These are phyloP conservation scores for Drosophila cognata DNA, from an alignment of 2,888 invertebrate species.

Conservation along the genomic window DNA sequence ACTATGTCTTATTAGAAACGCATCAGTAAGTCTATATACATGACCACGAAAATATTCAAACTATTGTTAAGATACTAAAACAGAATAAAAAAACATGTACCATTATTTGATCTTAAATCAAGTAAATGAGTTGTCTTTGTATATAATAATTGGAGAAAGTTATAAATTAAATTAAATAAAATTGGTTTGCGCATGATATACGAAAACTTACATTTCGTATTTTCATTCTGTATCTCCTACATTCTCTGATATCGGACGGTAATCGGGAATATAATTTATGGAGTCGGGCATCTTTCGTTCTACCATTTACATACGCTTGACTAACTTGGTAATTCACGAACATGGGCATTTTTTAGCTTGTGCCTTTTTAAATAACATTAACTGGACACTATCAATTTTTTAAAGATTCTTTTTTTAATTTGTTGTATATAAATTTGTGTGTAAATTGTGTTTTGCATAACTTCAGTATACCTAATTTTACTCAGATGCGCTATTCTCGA, in stretches of 20 bases:
- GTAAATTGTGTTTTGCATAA: neutral
- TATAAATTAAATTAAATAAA: neutral
- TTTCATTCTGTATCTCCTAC: neutral
- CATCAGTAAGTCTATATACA: neutral
- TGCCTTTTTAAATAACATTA: neutral
- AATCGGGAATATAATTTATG: neutral
- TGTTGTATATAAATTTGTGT: neutral
- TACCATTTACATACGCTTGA: neutral
- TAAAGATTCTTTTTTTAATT: neutral
- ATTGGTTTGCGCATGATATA: neutral
- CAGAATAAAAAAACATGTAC: neutral
- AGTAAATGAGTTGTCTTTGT: neutral
- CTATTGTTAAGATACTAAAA: neutral
- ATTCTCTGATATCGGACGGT: neutral
- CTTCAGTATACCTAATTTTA: neutral
- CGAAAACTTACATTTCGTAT: neutral
- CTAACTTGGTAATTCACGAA: neutral
- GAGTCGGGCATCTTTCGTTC: neutral
- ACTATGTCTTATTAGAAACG: neutral
- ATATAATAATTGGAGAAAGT: neutral
- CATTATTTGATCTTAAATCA: neutral
- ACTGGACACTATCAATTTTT: neutral
- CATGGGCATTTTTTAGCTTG: neutral
- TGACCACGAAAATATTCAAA: neutral
- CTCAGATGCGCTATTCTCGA: neutral